A percentile compares a stretch with the other conserved stretches of the same genome.
Evolutionary conservation across 2,888 invertebrate genomes (phyloP).

Genomic region (Entomobrya proxima): DNA sequence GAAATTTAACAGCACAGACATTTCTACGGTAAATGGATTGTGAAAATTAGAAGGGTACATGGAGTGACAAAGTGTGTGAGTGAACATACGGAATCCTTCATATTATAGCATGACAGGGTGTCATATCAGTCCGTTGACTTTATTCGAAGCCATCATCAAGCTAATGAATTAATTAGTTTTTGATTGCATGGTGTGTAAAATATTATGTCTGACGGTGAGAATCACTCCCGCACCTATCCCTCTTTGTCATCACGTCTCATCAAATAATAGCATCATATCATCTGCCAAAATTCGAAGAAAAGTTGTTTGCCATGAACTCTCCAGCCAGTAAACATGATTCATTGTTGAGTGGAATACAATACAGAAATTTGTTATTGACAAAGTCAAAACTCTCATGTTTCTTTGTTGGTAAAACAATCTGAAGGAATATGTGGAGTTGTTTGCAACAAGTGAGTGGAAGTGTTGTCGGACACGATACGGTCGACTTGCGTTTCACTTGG

Average conservation of each 20-base stretch:
- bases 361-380: background rate
- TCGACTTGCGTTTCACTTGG: background rate
- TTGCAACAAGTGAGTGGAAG: background rate
- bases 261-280: background rate
- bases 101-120: background rate
- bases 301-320: conserved; percentile 11
- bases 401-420: background rate
- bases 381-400: background rate
- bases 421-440: background rate
- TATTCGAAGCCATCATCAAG: conserved; percentile 1
- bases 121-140: background rate
- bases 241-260: background rate
- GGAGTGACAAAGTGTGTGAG: background rate
- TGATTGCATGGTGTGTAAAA: conserved; percentile 12
- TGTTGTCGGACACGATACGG: background rate
- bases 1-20: background rate
- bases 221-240: background rate
- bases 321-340: background rate
- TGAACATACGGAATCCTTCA: background rate
- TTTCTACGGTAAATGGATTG: background rate
- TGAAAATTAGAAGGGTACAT: background rate
- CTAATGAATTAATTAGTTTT: conserved; percentile 41
- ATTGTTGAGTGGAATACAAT: background rate
- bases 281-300: background rate
- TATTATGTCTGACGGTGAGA: background rate